These are phyloP conservation scores for Drosophila fuyamai DNA, from an alignment of 1,140 invertebrate genomes.

Conservation along the genomic window DNA sequence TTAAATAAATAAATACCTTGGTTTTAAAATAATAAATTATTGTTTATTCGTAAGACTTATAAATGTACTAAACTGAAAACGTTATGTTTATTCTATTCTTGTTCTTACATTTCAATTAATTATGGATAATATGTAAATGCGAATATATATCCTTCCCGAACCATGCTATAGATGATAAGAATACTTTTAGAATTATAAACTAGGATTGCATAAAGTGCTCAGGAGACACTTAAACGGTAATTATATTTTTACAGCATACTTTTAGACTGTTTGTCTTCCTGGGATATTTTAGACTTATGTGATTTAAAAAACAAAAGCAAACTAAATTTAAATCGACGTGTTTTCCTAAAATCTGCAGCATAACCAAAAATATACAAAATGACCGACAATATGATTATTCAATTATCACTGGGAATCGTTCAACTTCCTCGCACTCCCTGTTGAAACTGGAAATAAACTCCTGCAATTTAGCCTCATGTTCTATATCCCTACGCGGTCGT, in stretches of 20 bases:
- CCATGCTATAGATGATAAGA: background rate
- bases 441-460: constrained; percentile 71
- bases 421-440: constrained; percentile 71
- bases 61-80: too few species aligned
- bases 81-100: too few species aligned
- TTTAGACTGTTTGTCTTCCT: background rate
- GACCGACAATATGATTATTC: constrained; percentile 38
- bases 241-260: background rate
- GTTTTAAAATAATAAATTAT: too few species aligned
- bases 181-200: background rate
- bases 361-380: constrained; percentile 4
- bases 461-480: constrained; percentile 55
- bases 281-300: constrained; percentile 2
- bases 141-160: background rate
- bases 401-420: constrained; percentile 63
- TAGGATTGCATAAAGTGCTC: constrained; percentile 7
- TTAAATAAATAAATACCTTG: too few species aligned
- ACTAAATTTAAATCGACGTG: background rate
- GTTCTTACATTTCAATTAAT: too few species aligned
- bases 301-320: background rate
- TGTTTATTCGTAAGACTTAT: too few species aligned
- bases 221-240: background rate
- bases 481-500: constrained; percentile 42
- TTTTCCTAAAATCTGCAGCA: background rate
- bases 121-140: background rate